Conservation (phyloP, 2,113 vertebrate species). For the Neopipo cinnamomea region DNA sequence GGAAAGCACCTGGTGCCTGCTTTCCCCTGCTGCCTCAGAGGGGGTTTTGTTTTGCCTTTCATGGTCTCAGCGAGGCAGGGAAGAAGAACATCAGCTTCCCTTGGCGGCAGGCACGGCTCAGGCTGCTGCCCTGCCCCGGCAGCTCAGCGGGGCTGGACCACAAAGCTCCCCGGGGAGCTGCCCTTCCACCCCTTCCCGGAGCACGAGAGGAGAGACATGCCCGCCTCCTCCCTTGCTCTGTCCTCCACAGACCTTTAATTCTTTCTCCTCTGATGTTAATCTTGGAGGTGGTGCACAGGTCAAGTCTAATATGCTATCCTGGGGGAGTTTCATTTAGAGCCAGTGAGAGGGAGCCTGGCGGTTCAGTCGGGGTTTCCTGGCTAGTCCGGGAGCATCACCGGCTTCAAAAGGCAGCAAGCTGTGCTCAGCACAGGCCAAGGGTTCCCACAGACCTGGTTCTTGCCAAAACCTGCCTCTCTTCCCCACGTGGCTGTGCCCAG, state of each 20-base stretch:
- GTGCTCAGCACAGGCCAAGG: background rate
- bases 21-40: background rate
- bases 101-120: rapidly evolving
- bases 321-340: conserved; percentile 24
- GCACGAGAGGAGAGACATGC: background rate
- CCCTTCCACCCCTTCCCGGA: background rate
- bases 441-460: background rate
- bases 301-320: conserved; percentile 43
- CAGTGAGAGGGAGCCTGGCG: background rate
- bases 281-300: conserved; percentile 37
- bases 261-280: conserved; percentile 50
- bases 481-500: background rate
- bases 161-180: background rate
- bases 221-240: background rate
- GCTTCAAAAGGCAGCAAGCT: background rate
- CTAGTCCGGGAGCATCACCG: background rate
- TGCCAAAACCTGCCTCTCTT: background rate
- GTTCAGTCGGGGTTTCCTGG: background rate
- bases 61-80: background rate
- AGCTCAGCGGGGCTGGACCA: background rate
- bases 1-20: background rate
- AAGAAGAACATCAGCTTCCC: background rate
- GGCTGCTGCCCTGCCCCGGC: background rate
- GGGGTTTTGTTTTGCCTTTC: background rate
- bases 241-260: conserved; percentile 46